These are phyloP conservation scores for Acanthisitta chloris DNA, from an alignment of 2,113 vertebrate genomes.

Conservation along the genomic window DNA sequence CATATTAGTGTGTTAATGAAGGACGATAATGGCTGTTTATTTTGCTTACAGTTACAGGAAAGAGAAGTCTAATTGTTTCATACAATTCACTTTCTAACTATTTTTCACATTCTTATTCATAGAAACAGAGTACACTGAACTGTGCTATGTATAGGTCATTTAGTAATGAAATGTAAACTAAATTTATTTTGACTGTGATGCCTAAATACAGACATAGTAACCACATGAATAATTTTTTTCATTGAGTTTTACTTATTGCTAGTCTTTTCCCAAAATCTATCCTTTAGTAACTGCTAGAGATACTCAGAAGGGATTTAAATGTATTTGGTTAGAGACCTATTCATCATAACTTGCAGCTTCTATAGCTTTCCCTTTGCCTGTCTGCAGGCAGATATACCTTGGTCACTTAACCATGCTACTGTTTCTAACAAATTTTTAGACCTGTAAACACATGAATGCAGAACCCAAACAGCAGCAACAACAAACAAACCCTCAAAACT, in stretches of 20 bases:
- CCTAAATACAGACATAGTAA: not conserved
- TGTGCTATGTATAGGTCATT: not conserved
- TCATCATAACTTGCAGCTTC: not conserved
- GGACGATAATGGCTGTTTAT: not conserved
- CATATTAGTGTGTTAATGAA: not conserved
- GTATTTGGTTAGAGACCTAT: not conserved
- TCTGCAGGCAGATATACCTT: not conserved
- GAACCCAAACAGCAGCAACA: not conserved
- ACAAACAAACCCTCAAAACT: accelerated
- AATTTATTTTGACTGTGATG: not conserved
- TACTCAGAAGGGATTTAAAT: not conserved
- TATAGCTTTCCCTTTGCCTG: not conserved
- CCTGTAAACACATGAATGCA: not conserved
- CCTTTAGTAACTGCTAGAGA: not conserved
- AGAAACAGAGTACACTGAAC: not conserved
- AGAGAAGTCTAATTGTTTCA: not conserved
- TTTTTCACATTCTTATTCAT: not conserved
- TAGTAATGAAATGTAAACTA: not conserved
- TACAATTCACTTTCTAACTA: not conserved
- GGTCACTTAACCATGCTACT: not conserved
- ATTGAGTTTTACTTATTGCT: not conserved
- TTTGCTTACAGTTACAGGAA: not conserved
- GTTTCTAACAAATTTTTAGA: not conserved
- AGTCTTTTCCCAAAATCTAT: not conserved
- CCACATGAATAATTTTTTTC: not conserved